Evolutionary conservation across 1,140 invertebrate genomes (phyloP), one percentile per base, ranked within the genome.

Genomic region (Telenomus remus): DNA sequence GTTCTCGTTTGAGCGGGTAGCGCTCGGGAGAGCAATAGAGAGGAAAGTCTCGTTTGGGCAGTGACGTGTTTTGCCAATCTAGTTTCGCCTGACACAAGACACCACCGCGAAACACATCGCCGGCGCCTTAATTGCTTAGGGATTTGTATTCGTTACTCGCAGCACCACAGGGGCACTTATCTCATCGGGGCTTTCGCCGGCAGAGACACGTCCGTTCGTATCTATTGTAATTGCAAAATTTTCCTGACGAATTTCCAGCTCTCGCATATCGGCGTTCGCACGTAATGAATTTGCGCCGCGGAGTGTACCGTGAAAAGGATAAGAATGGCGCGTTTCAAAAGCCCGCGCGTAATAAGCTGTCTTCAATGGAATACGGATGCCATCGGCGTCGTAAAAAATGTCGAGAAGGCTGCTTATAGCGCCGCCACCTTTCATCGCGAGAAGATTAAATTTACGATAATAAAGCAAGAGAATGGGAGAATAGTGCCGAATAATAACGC

Each of bases 121-220:
- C 63, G 79, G 78, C 69, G 74, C 74, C 79, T 85, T 85, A 84
- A 85, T 85, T 85, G 83, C 83, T 84, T 72, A 42, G 84, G 84
- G 84, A 84, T 81, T 84, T 77, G 79, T 80, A 79, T 79, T 84
- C 81, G 81, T 84, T 84, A 83, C 79, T 76, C 61, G 64, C 50
- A 47, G 79, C 77, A 78, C 75, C 79, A 57, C 75, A 74, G 81
- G 79, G 76, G 74, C 74, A 79, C 76, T 80, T 82, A 77, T 54
- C 73, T 76, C 71, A 50, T 66, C 65, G 59, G 16, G 56, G 34
- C 60, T 56, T 6, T 1, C 19, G n/a, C 19, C 19, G 65, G 51
- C 44, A 51, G 53, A 64, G 61, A 75, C 61, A 66, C 60, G 57
- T 60, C 14, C 48, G 47, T 46, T 64, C 46, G 68, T 76, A 64